Percentiles rank a stretch among this genome's conserved stretches.
phyloP scores from a whole-genome alignment of 2,113 vertebrate genomes.

The Muntiacus muntjak region DNA sequence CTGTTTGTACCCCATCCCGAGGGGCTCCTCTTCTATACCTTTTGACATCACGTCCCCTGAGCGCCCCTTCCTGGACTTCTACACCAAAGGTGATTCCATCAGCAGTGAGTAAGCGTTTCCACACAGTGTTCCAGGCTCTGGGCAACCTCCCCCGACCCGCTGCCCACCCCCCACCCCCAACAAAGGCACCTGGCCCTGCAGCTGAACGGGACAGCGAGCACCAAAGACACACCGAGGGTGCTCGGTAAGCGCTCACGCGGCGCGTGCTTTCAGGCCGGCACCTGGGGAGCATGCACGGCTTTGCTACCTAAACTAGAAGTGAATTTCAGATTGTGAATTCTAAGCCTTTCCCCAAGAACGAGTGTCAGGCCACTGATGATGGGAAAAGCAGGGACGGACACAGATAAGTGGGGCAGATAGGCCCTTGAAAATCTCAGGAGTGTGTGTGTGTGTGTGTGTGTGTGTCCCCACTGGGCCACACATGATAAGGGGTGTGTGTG shows the following conservation, averaged over 20 bases:
- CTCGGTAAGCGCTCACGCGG: rapidly evolving
- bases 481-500: too few species aligned
- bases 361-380: neutral
- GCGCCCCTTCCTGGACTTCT: neutral
- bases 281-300: neutral
- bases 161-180: too few species aligned
- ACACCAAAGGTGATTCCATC: neutral
- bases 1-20: neutral
- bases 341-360: neutral
- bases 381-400: neutral
- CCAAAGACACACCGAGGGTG: neutral
- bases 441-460: neutral
- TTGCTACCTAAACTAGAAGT: neutral
- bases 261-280: neutral
- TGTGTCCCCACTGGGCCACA: neutral
- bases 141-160: neutral
- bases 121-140: neutral
- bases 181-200: neutral
- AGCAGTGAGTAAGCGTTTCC: neutral
- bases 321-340: neutral
- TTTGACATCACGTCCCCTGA: neutral
- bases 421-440: neutral
- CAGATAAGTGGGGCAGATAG: neutral
- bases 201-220: neutral
- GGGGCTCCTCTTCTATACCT: neutral